phyloP scores from a whole-genome alignment of 2,888 invertebrate genomes.

The Halocaridina rubra region DNA sequence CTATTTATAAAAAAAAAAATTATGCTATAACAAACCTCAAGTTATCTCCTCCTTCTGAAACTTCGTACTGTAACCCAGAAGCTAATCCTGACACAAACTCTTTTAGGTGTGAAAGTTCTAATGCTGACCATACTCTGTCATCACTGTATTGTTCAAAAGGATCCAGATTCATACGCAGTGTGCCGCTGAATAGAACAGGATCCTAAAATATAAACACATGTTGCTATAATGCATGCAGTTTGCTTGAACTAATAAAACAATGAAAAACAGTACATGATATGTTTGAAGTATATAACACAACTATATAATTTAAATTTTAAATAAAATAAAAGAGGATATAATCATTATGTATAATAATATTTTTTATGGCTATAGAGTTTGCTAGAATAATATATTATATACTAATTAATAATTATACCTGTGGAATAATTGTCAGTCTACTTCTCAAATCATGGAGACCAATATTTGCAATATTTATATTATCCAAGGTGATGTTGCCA shows the following conservation, averaged over 20 bases:
- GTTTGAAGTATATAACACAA: not conserved
- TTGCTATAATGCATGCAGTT: not conserved
- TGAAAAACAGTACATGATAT: not conserved
- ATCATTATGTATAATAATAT: not conserved
- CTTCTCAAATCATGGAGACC: constrained; percentile 88
- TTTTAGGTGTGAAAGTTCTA: constrained; percentile 91
- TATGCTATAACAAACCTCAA: constrained; percentile 60
- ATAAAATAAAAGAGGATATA: not conserved
- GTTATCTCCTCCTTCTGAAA: constrained; percentile 93
- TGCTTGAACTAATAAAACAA: not conserved
- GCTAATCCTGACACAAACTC: constrained; percentile 82
- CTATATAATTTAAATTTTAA: not conserved
- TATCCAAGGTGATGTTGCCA: constrained; percentile 87
- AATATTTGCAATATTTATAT: constrained; percentile 81
- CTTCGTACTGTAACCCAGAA: constrained; percentile 83
- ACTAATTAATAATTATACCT: constrained; percentile 65
- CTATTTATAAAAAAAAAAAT: not conserved
- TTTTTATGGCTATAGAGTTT: not conserved
- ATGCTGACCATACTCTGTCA: constrained; percentile 85
- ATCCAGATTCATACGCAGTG: constrained; percentile 90
- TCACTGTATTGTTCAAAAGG: constrained; percentile 85
- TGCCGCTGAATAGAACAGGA: constrained; percentile 93
- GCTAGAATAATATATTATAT: not conserved
- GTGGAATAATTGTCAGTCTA: constrained; percentile 81
- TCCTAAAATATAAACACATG: no score